Evolutionary conservation across 2,113 vertebrate genomes (phyloP), one percentile per base, ranked within the genome.

Genomic region (Bucco capensis): DNA sequence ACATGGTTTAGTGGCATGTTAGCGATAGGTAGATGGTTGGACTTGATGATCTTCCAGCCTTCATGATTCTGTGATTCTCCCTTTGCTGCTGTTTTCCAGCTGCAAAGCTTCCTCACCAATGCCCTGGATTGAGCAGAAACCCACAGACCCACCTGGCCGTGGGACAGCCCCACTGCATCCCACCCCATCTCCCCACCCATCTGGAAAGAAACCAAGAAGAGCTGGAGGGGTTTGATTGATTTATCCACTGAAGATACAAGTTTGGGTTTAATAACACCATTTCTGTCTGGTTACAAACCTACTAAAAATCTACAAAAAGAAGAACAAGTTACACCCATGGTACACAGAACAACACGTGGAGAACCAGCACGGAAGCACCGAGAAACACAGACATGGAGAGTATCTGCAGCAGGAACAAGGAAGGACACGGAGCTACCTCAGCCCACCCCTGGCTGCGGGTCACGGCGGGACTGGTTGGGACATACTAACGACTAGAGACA

Each of bases 271-370:
- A 92, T 96, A 79, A 96, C 96, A 93, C 95, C 92, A 62, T 89
- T 93, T 92, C 88, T 79, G 86, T 93, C 86, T 0, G 81, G 74
- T 93, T 96, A 96, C 96, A 96, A 96, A 96, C 94, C 94, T 96
- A 94, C 96, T 96, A 95, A 95, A 96, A 96, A 96, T 92, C 96
- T 96, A 96, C 93, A 93, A 96, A 96, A 95, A 82, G 10, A 56
- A 96, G 53, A 90, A 73, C 88, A 28, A 93, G 93, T 92, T 87
- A 96, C 96, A 93, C 37, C 89, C 95, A 96, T 44, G 1, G 8
- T 21, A 96, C 92, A 96, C 84, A 3, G 42, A 82, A 91, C 58
- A 5, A 87, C 93, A 67, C 50, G 93, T 92, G 58, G 40, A 80
- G 90, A 96, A 96, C 89, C 95, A 95, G 95, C 92, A 96, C 78